Base-by-base conservation (phyloP, 2,113 vertebrate species). In the Athene cunicularia region DNA sequence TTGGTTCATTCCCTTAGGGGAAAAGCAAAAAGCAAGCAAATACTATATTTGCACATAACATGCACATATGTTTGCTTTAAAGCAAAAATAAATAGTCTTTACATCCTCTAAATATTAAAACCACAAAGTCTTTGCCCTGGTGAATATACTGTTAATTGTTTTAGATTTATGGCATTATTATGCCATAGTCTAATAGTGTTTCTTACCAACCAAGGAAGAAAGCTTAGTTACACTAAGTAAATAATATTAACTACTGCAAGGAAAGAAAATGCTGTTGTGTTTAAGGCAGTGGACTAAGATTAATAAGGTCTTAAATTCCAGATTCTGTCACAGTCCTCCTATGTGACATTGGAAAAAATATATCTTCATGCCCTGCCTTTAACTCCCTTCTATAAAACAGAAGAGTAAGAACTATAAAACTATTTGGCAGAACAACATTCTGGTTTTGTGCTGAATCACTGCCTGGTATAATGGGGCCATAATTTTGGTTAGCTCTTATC, bases 231-330 rank as follows among this genome's bases (percentile, higher is more conserved):
- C 30, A 28, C 39, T 75, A 72, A 89, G 88, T 68, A 93, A 95
- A 95, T 84, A 94, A 64, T 60, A 94, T 41, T 74, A 93, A 93
- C 80, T 70, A 72, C 89, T 73, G 62, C 37, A 95, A 68, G 43
- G 37, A 59, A 94, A 87, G 87, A 76, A 94, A 96, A 85, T 50
- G 35, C 35, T 85, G 10, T 66, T 92, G 49, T 82, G 56, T 35
- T 90, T 93, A 93, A 50, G 9, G 37, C 53, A 82, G n/a, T 28
- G 26, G 59, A 70, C 53, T 80, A 53, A 52, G 77, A 93, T 95
- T 90, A 92, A 93, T 80, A 93, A 88, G 26, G 59, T 59, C 62
- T 76, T 96, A 93, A 90, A 94, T 93, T 82, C 66, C 53, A 91
- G 26, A 73, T 72, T 88, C 83, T 66, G 84, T 75, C 86, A 85